These are phyloP conservation scores for Sclerurus mexicanus DNA, from an alignment of 2,113 vertebrate species.

Conservation along the genomic window DNA sequence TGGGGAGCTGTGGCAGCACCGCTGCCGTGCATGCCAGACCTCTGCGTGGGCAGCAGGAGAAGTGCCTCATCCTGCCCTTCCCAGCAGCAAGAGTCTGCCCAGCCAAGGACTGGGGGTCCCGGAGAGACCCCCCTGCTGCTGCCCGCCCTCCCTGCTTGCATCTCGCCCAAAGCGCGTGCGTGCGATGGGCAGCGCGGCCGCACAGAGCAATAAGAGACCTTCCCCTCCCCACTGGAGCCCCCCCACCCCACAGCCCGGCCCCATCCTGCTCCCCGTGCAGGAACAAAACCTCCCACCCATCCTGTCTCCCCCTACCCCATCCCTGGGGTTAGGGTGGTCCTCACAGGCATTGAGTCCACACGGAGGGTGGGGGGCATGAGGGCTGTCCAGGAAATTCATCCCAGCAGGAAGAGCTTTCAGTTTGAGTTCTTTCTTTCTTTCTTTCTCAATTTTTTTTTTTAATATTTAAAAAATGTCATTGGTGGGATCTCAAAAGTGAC, in stretches of 20 bases:
- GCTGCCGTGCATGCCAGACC: background rate
- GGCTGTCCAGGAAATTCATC: background rate
- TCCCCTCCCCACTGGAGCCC: background rate
- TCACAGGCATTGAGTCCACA: accelerated
- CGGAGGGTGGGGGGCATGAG: background rate
- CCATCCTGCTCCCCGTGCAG: background rate
- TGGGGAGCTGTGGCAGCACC: background rate
- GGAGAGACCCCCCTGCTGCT: background rate
- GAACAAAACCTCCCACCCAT: background rate
- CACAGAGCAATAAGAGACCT: background rate
- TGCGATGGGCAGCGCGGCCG: background rate
- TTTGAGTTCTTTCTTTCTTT: background rate
- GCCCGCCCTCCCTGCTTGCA: background rate
- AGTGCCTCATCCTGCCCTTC: conserved; percentile 12
- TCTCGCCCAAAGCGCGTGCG: accelerated
- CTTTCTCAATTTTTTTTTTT: background rate
- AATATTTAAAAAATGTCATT: background rate
- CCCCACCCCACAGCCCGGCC: background rate
- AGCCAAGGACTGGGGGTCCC: background rate
- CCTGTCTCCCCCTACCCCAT: background rate
- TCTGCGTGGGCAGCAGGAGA: background rate
- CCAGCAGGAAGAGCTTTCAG: background rate
- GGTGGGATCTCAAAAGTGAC: background rate
- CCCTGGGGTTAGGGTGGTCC: background rate
- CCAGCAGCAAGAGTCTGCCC: accelerated